Evolutionary conservation across 2,888 invertebrate genomes (phyloP), one percentile per base, ranked within the genome.

Genomic region (Coronaproctus castanopsis): DNA sequence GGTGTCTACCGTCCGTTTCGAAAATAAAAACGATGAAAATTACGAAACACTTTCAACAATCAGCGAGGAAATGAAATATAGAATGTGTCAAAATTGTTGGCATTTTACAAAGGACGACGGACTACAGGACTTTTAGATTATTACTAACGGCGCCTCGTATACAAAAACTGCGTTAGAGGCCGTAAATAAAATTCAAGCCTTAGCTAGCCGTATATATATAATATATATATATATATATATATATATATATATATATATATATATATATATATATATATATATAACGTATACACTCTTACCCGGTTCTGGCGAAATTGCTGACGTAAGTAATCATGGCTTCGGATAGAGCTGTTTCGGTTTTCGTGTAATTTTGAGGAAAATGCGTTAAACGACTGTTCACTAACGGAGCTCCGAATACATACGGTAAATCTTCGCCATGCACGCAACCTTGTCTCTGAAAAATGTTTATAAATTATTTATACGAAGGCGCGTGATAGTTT

Each of bases 271-370:
- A 36, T 36, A 36, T 14, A 14, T 36, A 36, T 36, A 36, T 36
- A 14, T 36, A 8, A 36, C 14, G 8, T 36, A 36, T 36, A 36
- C 5, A n/a, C 36, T 70, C 83, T 82, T 75, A 91, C 91, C 92
- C 92, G 57, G 87, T 86, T 69, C 88, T 82, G 50, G 87, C 89
- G 69, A 92, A 92, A 76, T 92, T 92, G 65, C 89, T 85, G 84
- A 90, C 88, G 72, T 90, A 90, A 65, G 87, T 79, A 82, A 92
- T 92, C 63, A 88, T 85, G 57, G 87, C 85, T 71, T 92, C 91
- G 3, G 91, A 85, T 57, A 92, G 77, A 48, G 83, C 79, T 63
- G 85, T 78, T 75, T 92, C 92, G 24, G 87, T 81, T 72, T 86
- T 86, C 18, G 91, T 89, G 74, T 87, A 92, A 77, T 91, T 92